Base-by-base conservation (phyloP, 2,888 invertebrate species). In the Lasioglossum villosulum region DNA sequence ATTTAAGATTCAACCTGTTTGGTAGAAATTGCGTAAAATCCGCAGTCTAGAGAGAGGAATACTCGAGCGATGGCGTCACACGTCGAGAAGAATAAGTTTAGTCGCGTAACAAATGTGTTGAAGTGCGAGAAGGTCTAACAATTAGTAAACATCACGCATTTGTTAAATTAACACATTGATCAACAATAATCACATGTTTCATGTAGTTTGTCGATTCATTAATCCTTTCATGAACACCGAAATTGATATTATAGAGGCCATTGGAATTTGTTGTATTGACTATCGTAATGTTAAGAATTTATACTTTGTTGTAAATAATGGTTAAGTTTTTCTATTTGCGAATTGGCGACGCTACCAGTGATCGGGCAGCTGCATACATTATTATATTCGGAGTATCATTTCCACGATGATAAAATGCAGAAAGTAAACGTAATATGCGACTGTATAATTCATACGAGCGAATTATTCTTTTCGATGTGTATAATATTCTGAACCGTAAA, bases 81-180 rank as follows among this genome's bases (percentile, higher is more conserved):
- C n/a, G 72, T 72, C 72, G 52, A 79, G 85, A 75, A 79, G 75
- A 75, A 84, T 79, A 45, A 45, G n/a, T 5, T 63, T 27, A 27
- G 14, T 27, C 30, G 30, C 63, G 30, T 30, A 30, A 30, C 63
- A 30, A 63, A 27, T 30, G 30, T 14, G 63, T 30, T 30, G 63
- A 30, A 63, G 19, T 16, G 63, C 2, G 16, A 34, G 16, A 34
- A 4, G 59, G 8, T 63, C 12, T 19, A 19, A 2, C 16, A 30
- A 30, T 27, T 63, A 63, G n/a, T 4, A n/a, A 56, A n/a, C n/a
- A 3, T 27, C 19, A 8, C 16, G 2, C 19, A 19, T n/a, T n/a
- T n/a, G n/a, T n/a, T n/a, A n/a, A n/a, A n/a, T n/a, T n/a, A n/a
- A n/a, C n/a, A n/a, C n/a, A n/a, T 8, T 63, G 27, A 63, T 63